A percentile compares a stretch with the other conserved stretches of the same genome.
Evolutionary conservation across 2,113 vertebrate species (phyloP).

Genomic region (Harpagus bidentatus): DNA sequence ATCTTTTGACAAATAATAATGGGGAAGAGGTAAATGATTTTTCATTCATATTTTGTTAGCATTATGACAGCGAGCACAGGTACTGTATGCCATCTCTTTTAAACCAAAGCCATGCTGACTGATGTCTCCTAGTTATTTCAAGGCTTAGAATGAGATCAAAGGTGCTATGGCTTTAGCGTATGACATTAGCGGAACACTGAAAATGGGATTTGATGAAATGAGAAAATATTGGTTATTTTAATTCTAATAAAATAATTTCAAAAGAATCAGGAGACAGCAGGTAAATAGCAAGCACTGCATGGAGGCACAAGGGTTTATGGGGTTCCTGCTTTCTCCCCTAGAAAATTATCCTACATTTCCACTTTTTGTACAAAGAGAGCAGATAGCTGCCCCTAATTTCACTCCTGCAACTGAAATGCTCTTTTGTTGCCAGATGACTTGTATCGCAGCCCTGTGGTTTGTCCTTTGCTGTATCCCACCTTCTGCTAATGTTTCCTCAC

Average conservation of each 20-base stretch:
- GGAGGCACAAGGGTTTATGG: neutral
- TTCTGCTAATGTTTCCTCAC: neutral
- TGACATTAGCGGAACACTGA: constrained; percentile 65
- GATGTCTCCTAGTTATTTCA: constrained; percentile 69
- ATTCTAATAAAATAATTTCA: constrained; percentile 50
- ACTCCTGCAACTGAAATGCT: neutral
- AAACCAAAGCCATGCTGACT: constrained; percentile 68
- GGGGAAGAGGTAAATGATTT: constrained; percentile 53
- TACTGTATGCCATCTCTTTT: constrained; percentile 42
- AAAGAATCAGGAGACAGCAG: constrained; percentile 49
- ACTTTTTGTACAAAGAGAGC: neutral
- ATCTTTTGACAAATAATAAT: constrained; percentile 60
- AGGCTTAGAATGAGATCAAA: constrained; percentile 74
- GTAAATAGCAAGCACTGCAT: neutral
- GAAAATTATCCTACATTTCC: neutral
- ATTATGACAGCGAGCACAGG: constrained; percentile 62
- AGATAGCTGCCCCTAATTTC: neutral
- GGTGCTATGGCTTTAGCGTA: constrained; percentile 35
- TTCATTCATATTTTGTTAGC: constrained; percentile 74
- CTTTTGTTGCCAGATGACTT: neutral
- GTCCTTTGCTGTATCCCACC: neutral
- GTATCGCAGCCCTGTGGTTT: neutral
- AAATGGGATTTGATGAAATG: constrained; percentile 71
- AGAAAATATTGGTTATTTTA: constrained; percentile 65
- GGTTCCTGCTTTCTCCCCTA: neutral